A percentile compares a stretch with the other conserved stretches of the same genome.
These are phyloP conservation scores for Drepanosiphum platanoidis DNA, from an alignment of 2,888 invertebrate species.

Conservation along the genomic window DNA sequence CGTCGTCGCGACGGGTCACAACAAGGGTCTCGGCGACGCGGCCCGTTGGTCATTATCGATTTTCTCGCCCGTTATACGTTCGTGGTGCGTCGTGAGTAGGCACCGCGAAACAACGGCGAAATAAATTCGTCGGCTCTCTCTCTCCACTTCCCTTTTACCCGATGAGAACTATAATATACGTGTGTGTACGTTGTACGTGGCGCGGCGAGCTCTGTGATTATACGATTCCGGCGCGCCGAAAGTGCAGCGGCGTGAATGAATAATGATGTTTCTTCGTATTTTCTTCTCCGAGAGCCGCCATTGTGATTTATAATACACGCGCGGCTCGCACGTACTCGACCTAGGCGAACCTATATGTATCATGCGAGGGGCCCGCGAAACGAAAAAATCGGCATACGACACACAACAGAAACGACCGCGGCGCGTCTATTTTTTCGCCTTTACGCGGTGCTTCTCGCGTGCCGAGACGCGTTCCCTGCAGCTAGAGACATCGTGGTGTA, in stretches of 20 bases:
- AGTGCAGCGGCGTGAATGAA: no score
- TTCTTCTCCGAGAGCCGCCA: background rate
- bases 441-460: background rate
- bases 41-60: slow-evolving; percentile 48
- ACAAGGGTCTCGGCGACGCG: background rate
- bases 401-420: background rate
- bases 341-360: background rate
- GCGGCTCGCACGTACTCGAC: background rate
- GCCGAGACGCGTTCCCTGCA: no score
- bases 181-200: background rate
- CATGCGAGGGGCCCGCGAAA: background rate
- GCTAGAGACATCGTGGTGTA: background rate
- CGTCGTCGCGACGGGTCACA: background rate
- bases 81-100: background rate
- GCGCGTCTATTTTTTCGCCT: background rate
- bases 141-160: no score
- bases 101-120: background rate
- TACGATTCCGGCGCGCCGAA: background rate
- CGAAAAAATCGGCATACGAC: background rate
- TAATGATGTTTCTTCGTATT: background rate
- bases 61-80: background rate
- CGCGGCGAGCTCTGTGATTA: background rate
- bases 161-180: no score
- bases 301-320: background rate
- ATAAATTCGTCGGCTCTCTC: background rate